phyloP scores from a whole-genome alignment of 2,888 invertebrate genomes.

The Exephanes ischioxanthus region DNA sequence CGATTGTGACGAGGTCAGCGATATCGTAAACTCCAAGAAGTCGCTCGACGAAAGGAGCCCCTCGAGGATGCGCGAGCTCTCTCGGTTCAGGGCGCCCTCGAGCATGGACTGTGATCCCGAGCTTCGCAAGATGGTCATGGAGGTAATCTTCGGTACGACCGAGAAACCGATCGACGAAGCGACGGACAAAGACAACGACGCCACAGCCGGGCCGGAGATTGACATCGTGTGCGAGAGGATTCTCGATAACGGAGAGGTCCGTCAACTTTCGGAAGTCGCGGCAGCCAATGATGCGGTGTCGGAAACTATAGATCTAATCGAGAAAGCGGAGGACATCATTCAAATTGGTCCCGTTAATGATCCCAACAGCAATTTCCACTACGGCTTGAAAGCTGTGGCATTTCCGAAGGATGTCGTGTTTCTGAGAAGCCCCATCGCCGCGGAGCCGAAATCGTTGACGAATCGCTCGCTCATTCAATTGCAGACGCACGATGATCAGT shows the following conservation, averaged over 20 bases:
- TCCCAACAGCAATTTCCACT: conserved; percentile 90
- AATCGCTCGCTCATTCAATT: not conserved
- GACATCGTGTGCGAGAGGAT: conserved; percentile 13
- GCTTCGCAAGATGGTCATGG: conserved; percentile 83
- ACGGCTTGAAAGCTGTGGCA: conserved; percentile 87
- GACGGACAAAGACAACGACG: conserved; percentile 21
- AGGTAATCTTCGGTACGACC: conserved; percentile 82
- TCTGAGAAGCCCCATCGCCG: conserved; percentile 1
- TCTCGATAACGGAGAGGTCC: not conserved
- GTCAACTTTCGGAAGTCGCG: not conserved
- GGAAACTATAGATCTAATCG: conserved; percentile 25
- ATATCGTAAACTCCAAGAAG: not conserved
- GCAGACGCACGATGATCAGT: not conserved
- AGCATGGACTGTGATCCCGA: conserved; percentile 74
- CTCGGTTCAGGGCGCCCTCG: conserved; percentile 33
- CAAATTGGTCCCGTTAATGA: conserved; percentile 88
- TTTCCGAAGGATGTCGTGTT: conserved; percentile 62
- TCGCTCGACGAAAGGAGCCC: not conserved
- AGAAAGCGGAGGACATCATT: conserved; percentile 84
- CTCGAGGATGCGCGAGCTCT: not conserved
- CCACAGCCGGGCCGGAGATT: conserved; percentile 27
- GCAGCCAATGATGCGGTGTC: not conserved
- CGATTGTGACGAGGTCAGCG: conserved; percentile 25
- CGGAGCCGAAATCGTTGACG: conserved; percentile 5
- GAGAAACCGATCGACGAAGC: conserved; percentile 24